Percentiles rank a stretch among this genome's conserved stretches.
Conservation (phyloP, 1,140 invertebrate species). For the Achatina immaculata region DNA sequence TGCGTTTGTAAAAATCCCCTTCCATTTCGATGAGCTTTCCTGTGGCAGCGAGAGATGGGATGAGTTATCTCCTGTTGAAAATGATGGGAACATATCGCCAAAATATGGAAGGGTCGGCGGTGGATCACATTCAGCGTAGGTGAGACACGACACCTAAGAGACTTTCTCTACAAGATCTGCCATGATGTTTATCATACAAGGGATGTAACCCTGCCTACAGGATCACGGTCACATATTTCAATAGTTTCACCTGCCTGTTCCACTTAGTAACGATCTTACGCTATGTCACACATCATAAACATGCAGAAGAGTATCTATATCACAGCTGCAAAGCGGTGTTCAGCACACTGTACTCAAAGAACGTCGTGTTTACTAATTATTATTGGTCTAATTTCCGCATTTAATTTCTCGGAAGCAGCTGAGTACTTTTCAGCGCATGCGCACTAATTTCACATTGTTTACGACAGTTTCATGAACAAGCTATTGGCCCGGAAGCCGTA, state of each 20-base stretch:
- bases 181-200: no score
- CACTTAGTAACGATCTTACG: neutral
- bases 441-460: constrained; percentile 1
- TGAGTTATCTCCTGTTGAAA: constrained; percentile 42
- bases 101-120: constrained; percentile 10
- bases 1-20: constrained; percentile 83
- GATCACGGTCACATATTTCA: constrained; percentile 39
- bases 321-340: constrained; percentile 6
- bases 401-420: constrained; percentile 40
- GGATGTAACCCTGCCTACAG: constrained; percentile 46
- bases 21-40: constrained; percentile 87
- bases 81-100: constrained; percentile 47
- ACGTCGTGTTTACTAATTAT: constrained; percentile 36
- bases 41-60: constrained; percentile 82
- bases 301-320: neutral
- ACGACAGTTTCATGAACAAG: no score
- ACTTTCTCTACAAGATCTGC: constrained; percentile 29
- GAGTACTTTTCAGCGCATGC: constrained; percentile 39
- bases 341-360: constrained; percentile 13
- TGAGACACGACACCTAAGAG: neutral
- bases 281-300: constrained; percentile 1
- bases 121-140: neutral
- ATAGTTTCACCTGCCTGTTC: constrained; percentile 3
- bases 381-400: constrained; percentile 41
- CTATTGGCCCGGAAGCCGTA: no score